These are phyloP conservation scores for Leptosomus discolor DNA, from an alignment of 2,113 vertebrate species.

Conservation along the genomic window DNA sequence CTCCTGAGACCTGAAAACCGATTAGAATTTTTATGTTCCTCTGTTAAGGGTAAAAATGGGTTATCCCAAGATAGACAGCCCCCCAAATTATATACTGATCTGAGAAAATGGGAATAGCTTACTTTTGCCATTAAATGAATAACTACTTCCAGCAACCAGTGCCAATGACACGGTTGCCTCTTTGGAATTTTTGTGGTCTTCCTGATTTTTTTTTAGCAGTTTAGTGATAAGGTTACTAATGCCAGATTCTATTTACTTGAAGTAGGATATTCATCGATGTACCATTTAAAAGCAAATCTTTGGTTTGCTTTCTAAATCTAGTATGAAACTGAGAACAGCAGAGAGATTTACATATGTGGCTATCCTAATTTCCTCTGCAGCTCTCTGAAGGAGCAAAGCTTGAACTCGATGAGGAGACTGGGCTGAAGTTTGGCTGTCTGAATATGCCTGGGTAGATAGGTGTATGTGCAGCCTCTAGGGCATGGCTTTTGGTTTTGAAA, in stretches of 20 bases:
- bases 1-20: constrained; percentile 4
- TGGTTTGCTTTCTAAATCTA: background rate
- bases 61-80: background rate
- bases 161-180: background rate
- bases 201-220: background rate
- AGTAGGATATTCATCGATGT: background rate
- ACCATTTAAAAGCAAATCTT: background rate
- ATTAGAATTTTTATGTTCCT: constrained; percentile 42
- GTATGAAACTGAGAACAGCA: background rate
- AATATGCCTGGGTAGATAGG: rapidly evolving
- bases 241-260: background rate
- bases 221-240: background rate
- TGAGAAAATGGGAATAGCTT: constrained; percentile 1
- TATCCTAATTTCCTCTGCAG: background rate
- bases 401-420: background rate
- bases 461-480: background rate
- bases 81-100: background rate
- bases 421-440: background rate
- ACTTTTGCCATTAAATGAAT: background rate
- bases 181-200: background rate
- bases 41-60: background rate
- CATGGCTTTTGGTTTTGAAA: background rate
- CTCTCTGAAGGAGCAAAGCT: background rate
- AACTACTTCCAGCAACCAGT: background rate
- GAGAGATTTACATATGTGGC: background rate